A percentile compares a stretch with the other conserved stretches of the same genome.
Conservation (phyloP, 2,797 vertebrate species). For the Liasis olivaceus region DNA sequence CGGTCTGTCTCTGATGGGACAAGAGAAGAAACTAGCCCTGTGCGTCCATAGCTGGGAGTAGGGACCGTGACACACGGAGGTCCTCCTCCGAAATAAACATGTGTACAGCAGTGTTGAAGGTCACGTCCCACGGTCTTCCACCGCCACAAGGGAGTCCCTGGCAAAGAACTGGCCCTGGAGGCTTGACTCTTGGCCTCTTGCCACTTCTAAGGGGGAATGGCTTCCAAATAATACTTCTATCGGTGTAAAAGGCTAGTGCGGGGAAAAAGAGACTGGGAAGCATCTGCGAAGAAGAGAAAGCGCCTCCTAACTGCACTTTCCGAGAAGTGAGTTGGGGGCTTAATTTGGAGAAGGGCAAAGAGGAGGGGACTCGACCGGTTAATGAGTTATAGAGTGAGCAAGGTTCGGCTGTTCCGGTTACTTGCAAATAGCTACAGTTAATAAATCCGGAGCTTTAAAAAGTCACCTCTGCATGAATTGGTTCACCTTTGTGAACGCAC, state of each 20-base stretch:
- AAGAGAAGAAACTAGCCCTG: background rate
- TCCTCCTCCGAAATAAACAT: background rate
- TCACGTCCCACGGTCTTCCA: background rate
- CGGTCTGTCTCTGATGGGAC: background rate
- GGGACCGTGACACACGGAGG: background rate
- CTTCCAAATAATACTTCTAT: background rate
- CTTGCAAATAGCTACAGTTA: background rate
- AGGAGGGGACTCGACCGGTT: background rate
- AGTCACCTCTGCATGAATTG: background rate
- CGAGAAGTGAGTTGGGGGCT: slow-evolving; percentile 6
- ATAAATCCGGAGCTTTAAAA: background rate
- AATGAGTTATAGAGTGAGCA: background rate
- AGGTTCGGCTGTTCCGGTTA: background rate
- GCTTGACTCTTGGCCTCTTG: background rate
- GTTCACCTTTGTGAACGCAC: background rate
- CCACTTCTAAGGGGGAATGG: background rate
- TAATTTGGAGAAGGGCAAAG: slow-evolving; percentile 5
- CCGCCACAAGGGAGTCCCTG: background rate
- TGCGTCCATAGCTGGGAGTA: background rate
- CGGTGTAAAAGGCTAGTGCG: background rate
- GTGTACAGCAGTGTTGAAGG: background rate
- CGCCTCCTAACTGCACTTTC: background rate
- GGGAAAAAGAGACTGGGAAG: background rate
- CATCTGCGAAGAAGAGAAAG: background rate
- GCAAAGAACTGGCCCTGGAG: background rate